These are phyloP conservation scores for Hypotaenidia okinawae DNA, from an alignment of 2,797 vertebrate species.

Conservation along the genomic window DNA sequence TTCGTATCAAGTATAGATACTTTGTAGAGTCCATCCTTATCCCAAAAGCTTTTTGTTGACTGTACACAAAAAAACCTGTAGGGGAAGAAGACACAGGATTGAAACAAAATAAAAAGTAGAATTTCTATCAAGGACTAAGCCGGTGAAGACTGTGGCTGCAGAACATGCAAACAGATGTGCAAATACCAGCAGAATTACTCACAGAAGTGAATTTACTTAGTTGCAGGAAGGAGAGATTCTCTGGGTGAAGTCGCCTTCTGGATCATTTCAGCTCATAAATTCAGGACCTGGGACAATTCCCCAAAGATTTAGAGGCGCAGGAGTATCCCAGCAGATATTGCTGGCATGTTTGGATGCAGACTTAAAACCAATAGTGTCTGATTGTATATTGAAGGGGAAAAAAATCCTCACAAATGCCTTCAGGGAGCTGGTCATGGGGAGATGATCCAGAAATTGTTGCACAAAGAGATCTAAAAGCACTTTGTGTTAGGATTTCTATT, in stretches of 20 bases:
- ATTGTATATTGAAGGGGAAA: neutral
- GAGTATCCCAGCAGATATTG: neutral
- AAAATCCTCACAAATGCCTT: neutral
- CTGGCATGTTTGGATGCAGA: neutral
- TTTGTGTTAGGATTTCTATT: neutral
- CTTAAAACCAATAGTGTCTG: neutral
- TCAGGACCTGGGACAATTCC: conserved; percentile 73
- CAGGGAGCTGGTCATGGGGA: neutral
- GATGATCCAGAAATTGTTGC: neutral
- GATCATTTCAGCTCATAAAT: neutral
- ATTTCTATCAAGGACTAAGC: neutral
- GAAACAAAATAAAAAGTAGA: neutral
- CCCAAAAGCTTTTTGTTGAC: neutral
- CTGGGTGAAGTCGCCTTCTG: fast-evolving
- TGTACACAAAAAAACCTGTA: neutral
- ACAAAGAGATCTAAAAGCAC: neutral
- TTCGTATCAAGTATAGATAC: neutral
- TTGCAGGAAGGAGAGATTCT: neutral
- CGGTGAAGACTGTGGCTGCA: neutral
- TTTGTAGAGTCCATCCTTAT: neutral
- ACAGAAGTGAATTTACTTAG: conserved; percentile 1
- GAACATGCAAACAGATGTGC: neutral
- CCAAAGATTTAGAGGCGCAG: fast-evolving
- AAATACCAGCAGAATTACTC: neutral
- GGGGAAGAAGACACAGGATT: neutral